These are phyloP conservation scores for Aphidius ervi DNA, from an alignment of 1,140 invertebrate species.

Conservation along the genomic window DNA sequence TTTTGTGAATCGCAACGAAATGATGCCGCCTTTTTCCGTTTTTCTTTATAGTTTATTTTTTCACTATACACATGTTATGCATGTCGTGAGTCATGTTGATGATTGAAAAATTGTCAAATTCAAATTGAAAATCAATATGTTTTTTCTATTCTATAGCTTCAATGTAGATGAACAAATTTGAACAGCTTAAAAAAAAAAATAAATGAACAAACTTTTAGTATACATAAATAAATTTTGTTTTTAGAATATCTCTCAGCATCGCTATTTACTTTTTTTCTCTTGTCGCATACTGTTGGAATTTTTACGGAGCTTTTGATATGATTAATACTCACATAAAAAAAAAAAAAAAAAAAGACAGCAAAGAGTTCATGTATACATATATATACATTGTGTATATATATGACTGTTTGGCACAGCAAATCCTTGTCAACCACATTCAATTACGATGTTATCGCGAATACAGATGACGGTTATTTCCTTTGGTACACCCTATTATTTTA, in stretches of 20 bases:
- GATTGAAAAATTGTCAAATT: constrained; percentile 39
- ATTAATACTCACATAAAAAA: constrained; percentile 43
- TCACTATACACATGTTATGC: not conserved
- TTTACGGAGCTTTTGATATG: constrained; percentile 40
- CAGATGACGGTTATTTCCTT: constrained; percentile 59
- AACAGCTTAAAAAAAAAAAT: too few species aligned
- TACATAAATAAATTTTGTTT: too few species aligned
- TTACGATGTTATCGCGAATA: constrained; percentile 59
- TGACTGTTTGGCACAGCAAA: constrained; percentile 45
- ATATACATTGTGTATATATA: not conserved
- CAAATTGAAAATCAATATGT: constrained; percentile 37
- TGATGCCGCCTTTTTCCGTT: constrained; percentile 12
- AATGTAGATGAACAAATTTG: too few species aligned
- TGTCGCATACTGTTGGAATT: constrained; percentile 18
- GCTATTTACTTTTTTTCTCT: constrained; percentile 26
- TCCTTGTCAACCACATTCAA: constrained; percentile 58
- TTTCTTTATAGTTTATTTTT: not conserved
- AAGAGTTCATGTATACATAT: constrained; percentile 6
- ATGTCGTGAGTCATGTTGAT: constrained; percentile 38
- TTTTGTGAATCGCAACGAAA: constrained; percentile 22
- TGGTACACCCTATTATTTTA: constrained; percentile 48
- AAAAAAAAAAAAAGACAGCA: constrained; percentile 7
- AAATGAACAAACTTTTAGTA: too few species aligned
- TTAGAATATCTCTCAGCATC: constrained; percentile 38
- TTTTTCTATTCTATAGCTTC: too few species aligned